A percentile compares a stretch with the other conserved stretches of the same genome.
phyloP scores from a whole-genome alignment of 2,113 vertebrate species.

The Pandion haliaetus region DNA sequence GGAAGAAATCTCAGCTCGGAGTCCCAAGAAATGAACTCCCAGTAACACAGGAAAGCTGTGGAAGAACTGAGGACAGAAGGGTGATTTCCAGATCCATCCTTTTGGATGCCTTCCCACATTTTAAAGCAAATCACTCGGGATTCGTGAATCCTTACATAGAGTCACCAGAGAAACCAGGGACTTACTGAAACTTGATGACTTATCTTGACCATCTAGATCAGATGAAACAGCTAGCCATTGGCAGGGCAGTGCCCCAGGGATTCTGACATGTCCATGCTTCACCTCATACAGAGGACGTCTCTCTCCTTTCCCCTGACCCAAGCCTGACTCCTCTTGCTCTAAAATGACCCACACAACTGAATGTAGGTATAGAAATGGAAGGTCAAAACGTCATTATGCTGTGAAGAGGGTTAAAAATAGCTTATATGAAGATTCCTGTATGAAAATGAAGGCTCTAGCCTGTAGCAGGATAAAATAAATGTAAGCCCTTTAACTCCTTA shows the following conservation, averaged over 20 bases:
- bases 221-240: neutral
- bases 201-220: neutral
- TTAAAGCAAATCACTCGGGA: neutral
- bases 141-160: neutral
- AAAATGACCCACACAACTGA: neutral
- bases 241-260: neutral
- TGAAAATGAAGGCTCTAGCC: neutral
- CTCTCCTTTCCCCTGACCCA: neutral
- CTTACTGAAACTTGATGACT: neutral
- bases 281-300: neutral
- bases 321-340: neutral
- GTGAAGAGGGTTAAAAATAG: neutral
- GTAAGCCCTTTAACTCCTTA: constrained; percentile 49
- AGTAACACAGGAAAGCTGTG: neutral
- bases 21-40: neutral
- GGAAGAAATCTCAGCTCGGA: neutral
- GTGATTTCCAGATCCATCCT: neutral
- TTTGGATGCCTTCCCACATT: neutral
- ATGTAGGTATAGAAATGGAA: neutral
- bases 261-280: neutral
- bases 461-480: neutral
- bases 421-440: neutral
- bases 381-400: neutral
- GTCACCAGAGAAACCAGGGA: neutral
- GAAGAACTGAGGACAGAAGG: neutral